These are phyloP conservation scores for Adoxophyes honmai DNA, from an alignment of 1,140 invertebrate species.

Conservation along the genomic window DNA sequence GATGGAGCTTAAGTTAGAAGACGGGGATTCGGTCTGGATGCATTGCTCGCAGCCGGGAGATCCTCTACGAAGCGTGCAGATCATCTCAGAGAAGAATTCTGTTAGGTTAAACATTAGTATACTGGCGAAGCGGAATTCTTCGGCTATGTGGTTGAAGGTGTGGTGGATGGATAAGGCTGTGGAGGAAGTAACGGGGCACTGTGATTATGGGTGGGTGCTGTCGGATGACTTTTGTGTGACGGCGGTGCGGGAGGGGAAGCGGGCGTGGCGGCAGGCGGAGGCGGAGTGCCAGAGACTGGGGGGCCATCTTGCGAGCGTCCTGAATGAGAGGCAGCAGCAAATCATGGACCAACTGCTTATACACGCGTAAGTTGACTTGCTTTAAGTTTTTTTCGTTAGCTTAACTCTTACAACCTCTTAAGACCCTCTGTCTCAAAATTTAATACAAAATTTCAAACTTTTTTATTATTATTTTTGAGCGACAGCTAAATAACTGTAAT, in stretches of 20 bases:
- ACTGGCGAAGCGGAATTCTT: constrained; percentile 49
- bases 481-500: too few species aligned
- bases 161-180: constrained; percentile 77
- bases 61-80: constrained; percentile 75
- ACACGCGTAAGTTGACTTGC: constrained; percentile 75
- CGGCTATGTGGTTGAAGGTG: constrained; percentile 68
- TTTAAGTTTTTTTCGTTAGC: too few species aligned
- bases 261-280: constrained; percentile 82
- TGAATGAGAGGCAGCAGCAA: constrained; percentile 79
- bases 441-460: too few species aligned
- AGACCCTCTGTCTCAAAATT: too few species aligned
- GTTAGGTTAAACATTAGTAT: constrained; percentile 71
- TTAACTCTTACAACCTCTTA: too few species aligned
- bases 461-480: too few species aligned
- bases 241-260: constrained; percentile 75
- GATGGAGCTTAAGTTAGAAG: constrained; percentile 74
- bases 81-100: constrained; percentile 77
- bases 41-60: constrained; percentile 78
- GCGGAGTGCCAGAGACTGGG: constrained; percentile 79
- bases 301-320: constrained; percentile 82
- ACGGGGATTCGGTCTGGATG: constrained; percentile 76
- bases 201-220: constrained; percentile 81
- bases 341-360: constrained; percentile 79
- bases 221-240: constrained; percentile 80
- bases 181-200: constrained; percentile 77